phyloP scores from a whole-genome alignment of 2,888 invertebrate genomes.

The Chrysolina americana region DNA sequence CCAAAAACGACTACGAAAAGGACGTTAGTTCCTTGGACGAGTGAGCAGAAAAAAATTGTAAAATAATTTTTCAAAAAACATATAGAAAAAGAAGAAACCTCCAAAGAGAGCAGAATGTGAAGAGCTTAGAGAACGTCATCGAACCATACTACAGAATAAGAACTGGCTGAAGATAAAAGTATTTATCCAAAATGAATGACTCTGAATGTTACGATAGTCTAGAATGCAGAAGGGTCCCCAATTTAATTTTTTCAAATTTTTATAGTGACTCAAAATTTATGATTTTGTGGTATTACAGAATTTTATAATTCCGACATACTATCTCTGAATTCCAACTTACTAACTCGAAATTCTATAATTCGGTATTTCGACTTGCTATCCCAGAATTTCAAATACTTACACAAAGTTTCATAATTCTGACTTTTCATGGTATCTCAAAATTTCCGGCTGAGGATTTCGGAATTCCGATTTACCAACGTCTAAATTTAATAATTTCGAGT shows the following conservation, averaged over 20 bases:
- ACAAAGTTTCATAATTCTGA: neutral
- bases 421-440: neutral
- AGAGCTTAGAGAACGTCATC: neutral
- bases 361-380: neutral
- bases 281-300: neutral
- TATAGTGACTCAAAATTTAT: neutral
- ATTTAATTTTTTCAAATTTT: neutral
- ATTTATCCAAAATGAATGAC: neutral
- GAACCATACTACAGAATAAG: neutral
- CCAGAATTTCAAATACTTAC: neutral
- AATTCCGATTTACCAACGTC: neutral
- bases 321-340: neutral
- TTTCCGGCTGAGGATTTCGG: neutral
- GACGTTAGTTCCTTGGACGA: constrained; percentile 1
- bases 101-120: neutral
- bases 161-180: neutral
- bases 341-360: neutral
- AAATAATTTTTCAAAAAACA: neutral
- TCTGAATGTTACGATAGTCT: neutral
- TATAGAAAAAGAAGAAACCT: neutral
- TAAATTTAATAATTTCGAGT: neutral
- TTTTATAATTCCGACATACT: neutral
- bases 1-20: neutral
- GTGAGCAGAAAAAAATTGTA: neutral
- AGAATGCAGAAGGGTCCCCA: neutral